A percentile compares a stretch with the other conserved stretches of the same genome.
phyloP scores from a whole-genome alignment of 2,113 vertebrate species.

The Sylvia atricapilla region DNA sequence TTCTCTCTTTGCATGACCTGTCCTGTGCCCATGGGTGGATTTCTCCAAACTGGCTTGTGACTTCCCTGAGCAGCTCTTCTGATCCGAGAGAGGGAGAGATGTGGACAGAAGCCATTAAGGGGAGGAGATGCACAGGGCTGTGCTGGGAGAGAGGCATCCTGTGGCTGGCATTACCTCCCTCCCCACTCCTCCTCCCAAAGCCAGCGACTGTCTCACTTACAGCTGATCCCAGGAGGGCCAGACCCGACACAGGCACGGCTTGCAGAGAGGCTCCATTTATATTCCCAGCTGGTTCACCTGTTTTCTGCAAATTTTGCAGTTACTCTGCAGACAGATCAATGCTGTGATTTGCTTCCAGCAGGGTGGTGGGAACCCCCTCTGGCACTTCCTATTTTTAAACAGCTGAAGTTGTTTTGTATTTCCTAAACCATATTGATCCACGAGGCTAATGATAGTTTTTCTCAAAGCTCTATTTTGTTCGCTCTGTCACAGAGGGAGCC shows the following conservation, averaged over 20 bases:
- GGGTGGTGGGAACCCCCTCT: constrained; percentile 61
- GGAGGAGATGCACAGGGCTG: background rate
- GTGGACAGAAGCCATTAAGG: background rate
- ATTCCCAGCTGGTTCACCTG: constrained; percentile 40
- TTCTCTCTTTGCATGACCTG: background rate
- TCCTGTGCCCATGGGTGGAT: background rate
- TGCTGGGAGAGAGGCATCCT: background rate
- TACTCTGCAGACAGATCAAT: constrained; percentile 63
- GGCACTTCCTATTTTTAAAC: constrained; percentile 74
- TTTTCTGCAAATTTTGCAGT: constrained; percentile 53
- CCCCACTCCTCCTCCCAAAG: background rate
- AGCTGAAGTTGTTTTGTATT: constrained; percentile 68
- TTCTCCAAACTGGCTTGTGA: background rate
- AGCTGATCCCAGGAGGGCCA: background rate
- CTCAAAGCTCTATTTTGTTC: constrained; percentile 65
- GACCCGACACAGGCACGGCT: background rate
- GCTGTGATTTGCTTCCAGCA: constrained; percentile 58
- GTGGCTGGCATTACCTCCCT: background rate
- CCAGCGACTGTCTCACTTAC: background rate
- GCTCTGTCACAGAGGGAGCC: constrained; percentile 59
- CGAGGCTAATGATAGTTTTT: constrained; percentile 69
- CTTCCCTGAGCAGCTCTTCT: background rate
- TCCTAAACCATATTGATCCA: constrained; percentile 71
- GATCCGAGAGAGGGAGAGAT: background rate
- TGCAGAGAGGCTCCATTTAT: constrained; percentile 15